Base-by-base conservation (phyloP, 2,888 invertebrate genomes). In the Muschampia plurimacula region DNA sequence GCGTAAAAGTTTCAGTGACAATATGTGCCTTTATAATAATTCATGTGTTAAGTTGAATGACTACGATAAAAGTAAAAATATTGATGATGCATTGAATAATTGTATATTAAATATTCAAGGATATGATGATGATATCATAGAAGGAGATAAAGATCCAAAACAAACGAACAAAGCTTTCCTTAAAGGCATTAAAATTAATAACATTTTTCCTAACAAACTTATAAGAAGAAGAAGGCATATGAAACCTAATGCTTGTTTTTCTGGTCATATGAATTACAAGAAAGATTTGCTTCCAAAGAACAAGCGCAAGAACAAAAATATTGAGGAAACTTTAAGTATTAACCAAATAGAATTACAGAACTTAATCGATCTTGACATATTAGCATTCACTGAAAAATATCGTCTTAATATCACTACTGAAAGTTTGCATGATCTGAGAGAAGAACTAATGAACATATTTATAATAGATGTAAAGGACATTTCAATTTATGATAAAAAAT, bases 401-500 rank as follows among this genome's bases (percentile, higher is more conserved):
- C 39, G 68, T 10, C 13, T 72, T 6, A 64, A 72, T 41, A 72
- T 72, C 15, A 46, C 64, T 9, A 72, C 68, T 36, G 57, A 72
- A 64, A 46, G 41, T 1, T 59, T 72, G 36, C 32, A 72, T 49
- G 79, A 79, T n/a, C 74, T 90, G 13, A 83, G 84, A 80, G 79
- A 78, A n/a, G 87, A 89, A 49, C 55, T 91, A 2, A 73, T 80
- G 0, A 81, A 83, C 75, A 74, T 86, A 49, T 57, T 89, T 2
- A 75, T 81, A 8, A 82, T 84, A 67, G 82, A 83, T 6, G 74
- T 84, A 49, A 81, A 84, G 41, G 76, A 77, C n/a, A 75, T 85
- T 12, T 74, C 75, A 44, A 67, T 60, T 52, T 81, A 78, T 10
- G 78, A 83, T 22, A 74, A 81, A 4, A 75, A 79, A 28, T 72